Evolutionary conservation across 2,797 vertebrate species (phyloP), one percentile per base, ranked within the genome.

Genomic region (Coccyzus lansbergi): DNA sequence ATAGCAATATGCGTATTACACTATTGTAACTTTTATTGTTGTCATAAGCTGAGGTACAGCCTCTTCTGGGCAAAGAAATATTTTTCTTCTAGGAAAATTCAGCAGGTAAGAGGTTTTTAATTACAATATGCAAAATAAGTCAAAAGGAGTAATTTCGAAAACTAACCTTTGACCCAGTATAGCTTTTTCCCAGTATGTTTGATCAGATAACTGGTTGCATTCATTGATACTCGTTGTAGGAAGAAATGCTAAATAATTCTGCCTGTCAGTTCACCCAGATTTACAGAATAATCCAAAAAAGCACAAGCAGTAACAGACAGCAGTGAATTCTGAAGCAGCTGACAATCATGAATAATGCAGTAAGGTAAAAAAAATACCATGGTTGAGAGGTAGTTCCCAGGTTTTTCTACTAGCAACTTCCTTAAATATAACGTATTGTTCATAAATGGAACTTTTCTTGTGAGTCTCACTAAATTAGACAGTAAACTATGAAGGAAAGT

Each of bases 191-290:
- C 74, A 51, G 40, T 69, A 83, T 83, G 21, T 83, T 79, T 88
- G 76, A 94, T 92, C 91, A 93, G 89, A 67, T 96, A 96, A 74
- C 75, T 92, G 36, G 64, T 89, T 95, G 76, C 40, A 95, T 90
- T 91, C 96, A 88, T 95, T 95, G 77, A 65, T 92, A 91, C 71
- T 92, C 1, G 2, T 65, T 86, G 80, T 86, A 84, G 95, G 93
- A 95, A 95, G 93, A 94, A 49, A 91, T 91, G 80, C 80, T 93
- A 91, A 85, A 76, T 96, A 83, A 65, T 94, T 95, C 94, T 96
- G 80, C 71, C 68, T 94, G 88, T 90, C 90, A 95, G 2, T 94
- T 94, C 90, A 96, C 79, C 84, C 86, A 81, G 69, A 88, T 76
- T 17, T 93, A 92, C 51, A 93, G 85, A 95, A 88, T 93, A 92